Evolutionary conservation across 2,888 invertebrate genomes (phyloP), one percentile per base, ranked within the genome.

Genomic region (Drosophila rubida): DNA sequence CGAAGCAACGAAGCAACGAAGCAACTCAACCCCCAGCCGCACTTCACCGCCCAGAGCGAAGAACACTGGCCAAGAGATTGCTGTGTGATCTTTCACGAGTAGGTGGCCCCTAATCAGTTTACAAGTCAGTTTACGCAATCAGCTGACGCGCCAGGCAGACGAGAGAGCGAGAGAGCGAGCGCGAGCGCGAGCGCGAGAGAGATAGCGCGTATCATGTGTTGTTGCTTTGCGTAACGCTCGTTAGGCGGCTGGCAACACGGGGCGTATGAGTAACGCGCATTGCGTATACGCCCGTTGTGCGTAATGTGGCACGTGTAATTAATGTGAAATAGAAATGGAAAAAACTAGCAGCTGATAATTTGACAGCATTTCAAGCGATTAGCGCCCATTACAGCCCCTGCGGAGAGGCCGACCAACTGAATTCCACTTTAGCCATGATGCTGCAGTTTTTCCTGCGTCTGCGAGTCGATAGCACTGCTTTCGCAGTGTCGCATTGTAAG

Each of bases 221-320:
- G 42, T 3, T 30, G 9, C 37, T 71, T 72, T 68, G 59, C 73
- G 73, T 63, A 63, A 35, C 49, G 57, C 44, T 14, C 27, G 23
- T 39, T 57, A 46, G 63, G 57, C 9, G 45, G 60, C 54, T 68
- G 62, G 75, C 83, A 80, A 78, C 71, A 76, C 69, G 54, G 64
- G 60, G 75, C 75, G 78, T 75, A 80, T 80, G 80, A 77, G 80
- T 80, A 82, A 80, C 65, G 23, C 50, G 39, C 53, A 44, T 59
- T 50, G 46, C 57, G 59, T 55, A 66, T 63, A 41, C 58, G 45
- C 51, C 44, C 41, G 14, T 23, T 30, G 30, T 39, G 37, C 22
- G 48, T 45, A 27, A 30, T 45, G 46, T 16, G 54, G 66, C 77
- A 67, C 77, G 80, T 76, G 80, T 79, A 77, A 77, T 77, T 69